These are phyloP conservation scores for Ophioderma brevispina DNA, from an alignment of 35 echinoderm and acorn worm species.

Conservation along the genomic window DNA sequence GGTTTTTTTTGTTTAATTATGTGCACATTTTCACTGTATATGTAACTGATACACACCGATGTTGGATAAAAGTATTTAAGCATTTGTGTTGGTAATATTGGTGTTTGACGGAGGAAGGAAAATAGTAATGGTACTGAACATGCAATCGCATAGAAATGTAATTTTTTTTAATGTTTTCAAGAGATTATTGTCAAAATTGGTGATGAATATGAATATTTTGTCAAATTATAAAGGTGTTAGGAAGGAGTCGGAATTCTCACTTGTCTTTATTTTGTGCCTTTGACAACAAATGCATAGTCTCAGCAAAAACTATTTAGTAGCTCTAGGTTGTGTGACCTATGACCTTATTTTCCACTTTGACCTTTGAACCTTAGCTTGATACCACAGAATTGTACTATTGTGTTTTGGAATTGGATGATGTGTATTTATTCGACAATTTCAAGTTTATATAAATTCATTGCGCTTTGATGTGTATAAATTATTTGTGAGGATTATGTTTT, in stretches of 20 bases:
- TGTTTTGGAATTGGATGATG: not conserved
- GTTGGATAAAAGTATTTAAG: too few species aligned
- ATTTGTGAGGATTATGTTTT: not conserved
- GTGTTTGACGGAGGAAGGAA: too few species aligned
- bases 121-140: too few species aligned
- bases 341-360: not conserved
- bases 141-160: too few species aligned
- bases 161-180: too few species aligned
- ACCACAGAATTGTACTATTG: not conserved
- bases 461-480: constrained; percentile 1
- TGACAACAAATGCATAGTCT: not conserved
- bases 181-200: too few species aligned
- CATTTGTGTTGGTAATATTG: too few species aligned
- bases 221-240: not conserved
- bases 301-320: not conserved
- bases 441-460: constrained; percentile 1
- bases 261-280: constrained; percentile 10
- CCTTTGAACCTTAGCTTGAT: not conserved
- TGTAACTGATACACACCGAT: too few species aligned
- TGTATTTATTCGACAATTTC: not conserved
- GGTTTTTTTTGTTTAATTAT: too few species aligned
- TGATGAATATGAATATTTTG: too few species aligned
- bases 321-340: not conserved
- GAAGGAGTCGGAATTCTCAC: not conserved
- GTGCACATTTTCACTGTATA: too few species aligned